phyloP scores from a whole-genome alignment of 2,888 invertebrate species.

The Halictus ligatus region DNA sequence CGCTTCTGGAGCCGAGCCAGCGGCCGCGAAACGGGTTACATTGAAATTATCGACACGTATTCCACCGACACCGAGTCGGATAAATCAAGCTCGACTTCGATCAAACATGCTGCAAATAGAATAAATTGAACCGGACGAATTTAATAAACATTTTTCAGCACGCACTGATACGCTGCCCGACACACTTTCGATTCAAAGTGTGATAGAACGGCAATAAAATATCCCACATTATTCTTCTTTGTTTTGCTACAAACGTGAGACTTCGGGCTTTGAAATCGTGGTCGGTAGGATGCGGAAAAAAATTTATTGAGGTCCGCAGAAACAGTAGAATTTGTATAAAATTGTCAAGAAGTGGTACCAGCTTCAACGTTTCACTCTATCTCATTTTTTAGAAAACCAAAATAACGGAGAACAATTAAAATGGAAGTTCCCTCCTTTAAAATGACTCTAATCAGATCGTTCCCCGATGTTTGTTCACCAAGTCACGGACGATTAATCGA shows the following conservation, averaged over 20 bases:
- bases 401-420: background rate
- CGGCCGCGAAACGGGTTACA: slow-evolving; percentile 4
- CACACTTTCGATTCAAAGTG: background rate
- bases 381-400: background rate
- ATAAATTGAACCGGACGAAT: background rate
- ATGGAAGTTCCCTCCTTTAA: background rate
- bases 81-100: background rate
- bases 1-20: slow-evolving; percentile 37
- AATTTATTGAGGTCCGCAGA: accelerated
- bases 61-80: background rate
- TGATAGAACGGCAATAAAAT: background rate
- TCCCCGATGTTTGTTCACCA: background rate
- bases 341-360: background rate
- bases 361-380: background rate
- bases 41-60: slow-evolving; percentile 4
- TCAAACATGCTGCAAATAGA: background rate
- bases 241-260: background rate
- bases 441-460: background rate
- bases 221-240: background rate
- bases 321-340: background rate
- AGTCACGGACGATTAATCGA: background rate
- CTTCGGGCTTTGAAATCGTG: background rate
- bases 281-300: background rate
- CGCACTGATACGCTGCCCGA: background rate
- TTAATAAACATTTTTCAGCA: background rate